These are phyloP conservation scores for Setipinna tenuifilis DNA, from an alignment of 2,797 vertebrate species.

Conservation along the genomic window DNA sequence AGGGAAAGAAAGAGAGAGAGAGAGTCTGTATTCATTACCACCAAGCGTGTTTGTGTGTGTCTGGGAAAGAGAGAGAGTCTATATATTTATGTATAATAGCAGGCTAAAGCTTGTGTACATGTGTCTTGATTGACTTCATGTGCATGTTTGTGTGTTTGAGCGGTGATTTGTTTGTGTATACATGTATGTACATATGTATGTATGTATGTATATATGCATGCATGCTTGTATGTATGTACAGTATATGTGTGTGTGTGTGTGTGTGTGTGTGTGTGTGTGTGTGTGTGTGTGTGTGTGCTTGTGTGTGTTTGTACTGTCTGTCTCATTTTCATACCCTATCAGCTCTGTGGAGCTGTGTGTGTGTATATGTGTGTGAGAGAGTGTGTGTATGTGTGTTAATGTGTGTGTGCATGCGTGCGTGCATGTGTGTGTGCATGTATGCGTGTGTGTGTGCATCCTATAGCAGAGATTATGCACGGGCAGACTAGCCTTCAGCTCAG, in stretches of 20 bases:
- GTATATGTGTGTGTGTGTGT: not conserved
- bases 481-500: not conserved
- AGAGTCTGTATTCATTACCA: not conserved
- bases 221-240: not conserved
- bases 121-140: too few species aligned
- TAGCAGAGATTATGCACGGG: not conserved
- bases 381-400: not conserved
- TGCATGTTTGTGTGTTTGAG: not conserved
- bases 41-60: not conserved
- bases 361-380: not conserved
- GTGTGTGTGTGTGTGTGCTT: constrained; percentile 3
- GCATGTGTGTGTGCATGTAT: not conserved
- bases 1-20: too few species aligned
- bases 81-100: too few species aligned
- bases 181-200: not conserved
- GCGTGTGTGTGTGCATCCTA: not conserved
- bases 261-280: not conserved
- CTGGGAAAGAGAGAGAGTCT: not conserved
- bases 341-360: not conserved
- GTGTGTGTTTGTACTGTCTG: too few species aligned
- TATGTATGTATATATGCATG: not conserved
- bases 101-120: too few species aligned
- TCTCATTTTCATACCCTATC: not conserved
- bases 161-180: not conserved
- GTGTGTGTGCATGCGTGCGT: not conserved